These are phyloP conservation scores for Phaetusa simplex DNA, from an alignment of 2,113 vertebrate genomes.

Conservation along the genomic window DNA sequence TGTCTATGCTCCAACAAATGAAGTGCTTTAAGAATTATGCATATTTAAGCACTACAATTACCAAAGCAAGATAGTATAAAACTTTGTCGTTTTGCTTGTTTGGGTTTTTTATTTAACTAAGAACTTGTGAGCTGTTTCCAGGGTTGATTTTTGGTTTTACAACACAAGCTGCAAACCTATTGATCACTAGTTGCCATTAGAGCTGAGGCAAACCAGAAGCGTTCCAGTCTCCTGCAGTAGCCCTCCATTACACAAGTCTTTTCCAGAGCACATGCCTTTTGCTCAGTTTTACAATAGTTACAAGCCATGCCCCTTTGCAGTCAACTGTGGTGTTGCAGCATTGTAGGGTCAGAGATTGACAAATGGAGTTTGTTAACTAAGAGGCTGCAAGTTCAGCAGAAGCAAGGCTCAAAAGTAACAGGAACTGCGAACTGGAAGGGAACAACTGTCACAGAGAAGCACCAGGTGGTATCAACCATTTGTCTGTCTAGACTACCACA, in stretches of 20 bases:
- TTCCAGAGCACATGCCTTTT: not conserved
- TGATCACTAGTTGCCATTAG: not conserved
- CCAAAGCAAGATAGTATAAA: not conserved
- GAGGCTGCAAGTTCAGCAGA: not conserved
- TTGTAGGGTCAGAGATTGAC: not conserved
- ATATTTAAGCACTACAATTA: not conserved
- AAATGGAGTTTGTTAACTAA: not conserved
- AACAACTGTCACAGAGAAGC: not conserved
- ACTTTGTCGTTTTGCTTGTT: rapidly evolving
- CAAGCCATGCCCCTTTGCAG: not conserved
- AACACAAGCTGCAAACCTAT: not conserved
- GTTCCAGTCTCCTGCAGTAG: not conserved
- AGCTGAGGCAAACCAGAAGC: not conserved
- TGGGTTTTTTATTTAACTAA: not conserved
- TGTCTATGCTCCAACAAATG: not conserved
- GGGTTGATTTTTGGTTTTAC: not conserved
- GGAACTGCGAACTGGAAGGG: not conserved
- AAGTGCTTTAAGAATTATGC: not conserved
- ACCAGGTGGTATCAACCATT: not conserved
- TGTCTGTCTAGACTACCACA: not conserved
- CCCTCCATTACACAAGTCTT: not conserved
- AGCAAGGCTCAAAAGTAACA: not conserved
- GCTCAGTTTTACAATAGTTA: not conserved
- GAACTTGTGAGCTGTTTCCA: not conserved
- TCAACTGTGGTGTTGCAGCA: not conserved